phyloP scores from a whole-genome alignment of 1,140 invertebrate genomes.

The Sipha flava region DNA sequence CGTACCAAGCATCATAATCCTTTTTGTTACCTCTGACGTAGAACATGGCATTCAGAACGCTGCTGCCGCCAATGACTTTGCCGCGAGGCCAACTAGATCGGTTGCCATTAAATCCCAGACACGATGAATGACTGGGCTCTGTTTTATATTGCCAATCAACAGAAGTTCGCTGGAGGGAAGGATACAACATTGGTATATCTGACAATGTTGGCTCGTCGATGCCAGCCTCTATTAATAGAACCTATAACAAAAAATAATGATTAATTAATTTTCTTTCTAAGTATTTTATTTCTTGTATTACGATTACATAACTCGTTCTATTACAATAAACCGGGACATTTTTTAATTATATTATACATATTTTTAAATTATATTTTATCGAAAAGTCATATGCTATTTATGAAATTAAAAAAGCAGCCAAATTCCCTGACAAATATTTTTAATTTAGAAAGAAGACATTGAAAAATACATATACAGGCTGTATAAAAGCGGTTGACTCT shows the following conservation, averaged over 20 bases:
- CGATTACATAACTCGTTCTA: no score
- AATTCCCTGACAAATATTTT: no score
- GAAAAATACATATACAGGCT: no score
- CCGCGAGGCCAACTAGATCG: slow-evolving; percentile 54
- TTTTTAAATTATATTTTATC: no score
- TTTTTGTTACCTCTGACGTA: slow-evolving; percentile 73
- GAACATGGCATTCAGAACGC: slow-evolving; percentile 79
- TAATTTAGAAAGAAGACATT: no score
- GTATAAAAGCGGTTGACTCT: no score
- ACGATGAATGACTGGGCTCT: slow-evolving; percentile 50
- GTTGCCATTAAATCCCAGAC: slow-evolving; percentile 44
- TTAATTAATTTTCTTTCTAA: no score
- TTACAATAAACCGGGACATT: no score
- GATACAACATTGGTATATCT: slow-evolving; percentile 66
- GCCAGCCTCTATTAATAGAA: slow-evolving; percentile 73
- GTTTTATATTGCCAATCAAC: slow-evolving; percentile 75
- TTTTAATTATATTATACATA: no score
- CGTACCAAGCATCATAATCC: slow-evolving; percentile 78
- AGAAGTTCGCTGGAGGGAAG: slow-evolving; percentile 58
- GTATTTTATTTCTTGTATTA: no score
- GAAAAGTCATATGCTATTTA: no score
- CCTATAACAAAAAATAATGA: slow-evolving; percentile 36
- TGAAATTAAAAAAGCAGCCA: no score
- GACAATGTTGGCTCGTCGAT: slow-evolving; percentile 63
- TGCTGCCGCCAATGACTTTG: slow-evolving; percentile 65